Evolutionary conservation across 2,113 vertebrate species (phyloP), one percentile per base, ranked within the genome.

Genomic region (Plotosus lineatus): DNA sequence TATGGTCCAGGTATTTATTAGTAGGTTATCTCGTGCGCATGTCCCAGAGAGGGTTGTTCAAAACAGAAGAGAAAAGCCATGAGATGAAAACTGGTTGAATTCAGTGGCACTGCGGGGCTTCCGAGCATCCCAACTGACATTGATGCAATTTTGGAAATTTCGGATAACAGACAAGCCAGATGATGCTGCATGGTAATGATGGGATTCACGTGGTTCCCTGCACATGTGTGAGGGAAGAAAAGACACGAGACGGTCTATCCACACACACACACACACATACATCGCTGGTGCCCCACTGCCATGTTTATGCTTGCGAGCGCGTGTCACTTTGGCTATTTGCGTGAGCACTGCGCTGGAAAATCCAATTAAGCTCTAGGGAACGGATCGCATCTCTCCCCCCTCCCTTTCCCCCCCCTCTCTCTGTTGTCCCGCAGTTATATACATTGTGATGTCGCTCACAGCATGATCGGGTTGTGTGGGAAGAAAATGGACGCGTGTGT

Each of bases 321-420:
- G 66, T 79, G 80, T 75, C 82, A 55, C 72, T 83, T 84, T 69
- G 36, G 66, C 33, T 86, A 46, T 86, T 87, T 87, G 71, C 82
- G 76, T 74, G 55, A 73, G 79, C 87, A 75, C 61, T 78, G 80
- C 69, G 51, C 66, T 83, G 79, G 81, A 79, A 85, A 88, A 83
- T 89, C 79, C 79, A 87, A 88, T 88, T 82, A 88, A 83, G 44
- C 74, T 38, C 21, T 14, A 26, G 38, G 74, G 50, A 58, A 76
- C 8, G 8, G 61, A 53, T 48, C 66, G 79, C 66, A 36, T 82
- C 68, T 78, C 63, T 40, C 36, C 40, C 36, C 40, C 36, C n/a
- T 36, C 40, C 36, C 7, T 15, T 61, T 36, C 23, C 19, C 23
- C 19, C 40, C 36, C n/a, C 0, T 46, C 4, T 28, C 8, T 66